Conservation (phyloP, 2,797 vertebrate species). For the Taeniopygia guttata region DNA sequence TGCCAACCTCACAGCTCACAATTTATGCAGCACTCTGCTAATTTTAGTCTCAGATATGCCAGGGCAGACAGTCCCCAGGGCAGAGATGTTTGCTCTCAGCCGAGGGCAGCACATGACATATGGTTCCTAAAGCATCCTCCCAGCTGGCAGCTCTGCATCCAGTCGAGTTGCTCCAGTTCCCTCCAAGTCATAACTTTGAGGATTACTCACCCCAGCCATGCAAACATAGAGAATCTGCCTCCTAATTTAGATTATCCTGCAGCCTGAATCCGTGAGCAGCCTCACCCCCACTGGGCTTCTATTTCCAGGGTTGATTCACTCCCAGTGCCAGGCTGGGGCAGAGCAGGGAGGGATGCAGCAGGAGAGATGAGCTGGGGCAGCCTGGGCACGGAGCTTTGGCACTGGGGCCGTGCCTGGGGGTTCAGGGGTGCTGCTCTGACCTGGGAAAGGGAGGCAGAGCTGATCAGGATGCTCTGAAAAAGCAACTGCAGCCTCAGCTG, state of each 20-base stretch:
- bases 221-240: not conserved
- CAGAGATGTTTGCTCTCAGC: not conserved
- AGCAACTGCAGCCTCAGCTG: not conserved
- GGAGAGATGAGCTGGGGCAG: not conserved
- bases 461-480: not conserved
- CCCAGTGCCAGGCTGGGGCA: not conserved
- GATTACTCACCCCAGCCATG: slow-evolving; percentile 55
- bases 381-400: not conserved
- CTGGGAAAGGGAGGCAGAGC: not conserved
- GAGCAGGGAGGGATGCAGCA: too few relatives aligned
- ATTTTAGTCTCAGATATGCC: not conserved
- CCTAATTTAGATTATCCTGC: not conserved
- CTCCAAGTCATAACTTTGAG: slow-evolving; percentile 24
- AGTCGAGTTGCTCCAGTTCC: slow-evolving; percentile 22
- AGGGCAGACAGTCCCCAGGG: not conserved
- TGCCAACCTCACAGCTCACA: not conserved
- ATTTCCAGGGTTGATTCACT: slow-evolving; percentile 9
- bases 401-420: not conserved
- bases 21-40: not conserved
- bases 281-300: not conserved
- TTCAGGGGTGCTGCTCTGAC: not conserved
- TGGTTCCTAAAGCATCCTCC: slow-evolving; percentile 22
- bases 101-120: slow-evolving; percentile 8
- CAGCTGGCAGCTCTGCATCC: slow-evolving; percentile 16
- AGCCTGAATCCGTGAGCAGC: not conserved